Percentiles rank a stretch among this genome's conserved stretches.
These are phyloP conservation scores for Saccostrea cuccullata DNA, from an alignment of 1,140 invertebrate genomes.

Conservation along the genomic window DNA sequence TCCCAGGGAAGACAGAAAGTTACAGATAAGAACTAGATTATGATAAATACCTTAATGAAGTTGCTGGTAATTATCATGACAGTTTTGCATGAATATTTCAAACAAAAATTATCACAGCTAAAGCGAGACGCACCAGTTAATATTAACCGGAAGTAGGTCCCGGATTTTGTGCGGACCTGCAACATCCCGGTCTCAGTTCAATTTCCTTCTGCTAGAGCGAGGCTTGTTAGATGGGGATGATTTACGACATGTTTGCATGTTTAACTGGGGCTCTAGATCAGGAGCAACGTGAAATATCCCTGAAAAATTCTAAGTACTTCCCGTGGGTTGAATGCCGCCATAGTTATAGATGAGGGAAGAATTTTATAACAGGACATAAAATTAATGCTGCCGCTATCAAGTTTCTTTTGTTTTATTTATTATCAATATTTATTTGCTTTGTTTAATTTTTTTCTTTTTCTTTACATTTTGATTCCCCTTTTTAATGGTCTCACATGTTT, in stretches of 20 bases:
- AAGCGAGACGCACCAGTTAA: conserved; percentile 4
- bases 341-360: not conserved
- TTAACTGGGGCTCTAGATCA: not conserved
- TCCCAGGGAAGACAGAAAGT: not conserved
- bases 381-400: conserved; percentile 4
- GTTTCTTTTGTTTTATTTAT: conserved; percentile 24
- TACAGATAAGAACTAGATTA: not conserved
- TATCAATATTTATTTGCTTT: conserved; percentile 37
- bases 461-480: not conserved
- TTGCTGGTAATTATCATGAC: conserved; percentile 1
- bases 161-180: conserved; percentile 42
- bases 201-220: conserved; percentile 24
- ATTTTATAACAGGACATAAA: conserved; percentile 38
- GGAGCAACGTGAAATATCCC: not conserved
- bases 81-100: conserved; percentile 31
- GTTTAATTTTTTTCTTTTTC: not conserved
- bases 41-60: conserved; percentile 5
- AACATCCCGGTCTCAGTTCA: conserved; percentile 32
- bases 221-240: conserved; percentile 26
- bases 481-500: too few relatives aligned
- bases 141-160: conserved; percentile 19
- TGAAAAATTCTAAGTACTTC: conserved; percentile 12
- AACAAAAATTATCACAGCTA: conserved; percentile 7
- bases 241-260: conserved; percentile 49
- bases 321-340: not conserved